Evolutionary conservation across 2,797 vertebrate genomes (phyloP).

Genomic region (Esox lucius): DNA sequence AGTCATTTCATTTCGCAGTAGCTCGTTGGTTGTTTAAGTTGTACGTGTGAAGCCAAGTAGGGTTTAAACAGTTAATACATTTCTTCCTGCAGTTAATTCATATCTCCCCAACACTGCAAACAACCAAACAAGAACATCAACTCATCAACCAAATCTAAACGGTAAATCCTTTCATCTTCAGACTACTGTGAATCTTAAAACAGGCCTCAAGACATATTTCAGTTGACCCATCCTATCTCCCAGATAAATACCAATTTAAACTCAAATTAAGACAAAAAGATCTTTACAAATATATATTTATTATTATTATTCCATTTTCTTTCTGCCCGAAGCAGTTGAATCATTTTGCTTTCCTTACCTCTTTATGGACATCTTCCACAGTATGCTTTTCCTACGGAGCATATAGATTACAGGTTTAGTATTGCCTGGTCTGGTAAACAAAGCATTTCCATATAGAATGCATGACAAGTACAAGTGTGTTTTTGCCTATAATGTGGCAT

Average conservation of each 20-base stretch:
- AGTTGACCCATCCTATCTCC: too few species aligned
- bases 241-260: too few species aligned
- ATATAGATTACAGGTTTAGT: not conserved
- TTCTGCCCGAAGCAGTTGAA: not conserved
- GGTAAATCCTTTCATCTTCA: not conserved
- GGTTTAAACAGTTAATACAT: too few species aligned
- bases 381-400: slow-evolving; percentile 69
- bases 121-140: not conserved
- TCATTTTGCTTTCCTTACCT: slow-evolving; percentile 60
- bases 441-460: not conserved
- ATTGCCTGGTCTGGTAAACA: not conserved
- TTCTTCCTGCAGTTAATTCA: too few species aligned
- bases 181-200: too few species aligned
- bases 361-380: slow-evolving; percentile 69
- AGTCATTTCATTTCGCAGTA: too few species aligned
- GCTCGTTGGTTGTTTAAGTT: too few species aligned
- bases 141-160: not conserved
- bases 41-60: too few species aligned
- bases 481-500: not conserved
- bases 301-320: not conserved
- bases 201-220: too few species aligned
- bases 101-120: too few species aligned
- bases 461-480: not conserved
- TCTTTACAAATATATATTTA: too few species aligned
- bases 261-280: too few species aligned